phyloP scores from a whole-genome alignment of 2,888 invertebrate genomes.

The Isotomurus palustris region DNA sequence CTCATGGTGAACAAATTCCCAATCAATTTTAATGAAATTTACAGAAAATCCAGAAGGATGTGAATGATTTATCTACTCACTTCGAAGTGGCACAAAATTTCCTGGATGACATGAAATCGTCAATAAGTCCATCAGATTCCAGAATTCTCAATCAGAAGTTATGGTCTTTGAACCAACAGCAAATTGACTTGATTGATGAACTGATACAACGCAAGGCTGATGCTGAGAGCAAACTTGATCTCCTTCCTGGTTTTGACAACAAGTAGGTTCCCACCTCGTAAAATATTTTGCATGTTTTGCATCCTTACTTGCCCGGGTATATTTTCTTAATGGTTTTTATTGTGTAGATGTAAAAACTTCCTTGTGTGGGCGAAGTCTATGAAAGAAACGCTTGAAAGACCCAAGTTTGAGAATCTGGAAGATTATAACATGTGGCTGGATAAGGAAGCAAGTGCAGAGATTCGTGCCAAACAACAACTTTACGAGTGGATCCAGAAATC shows the following conservation, averaged over 20 bases:
- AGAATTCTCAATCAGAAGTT: slow-evolving; percentile 68
- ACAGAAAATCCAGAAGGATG: slow-evolving; percentile 58
- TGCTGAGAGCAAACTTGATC: slow-evolving; percentile 67
- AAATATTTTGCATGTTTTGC: not conserved
- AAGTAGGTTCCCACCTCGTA: slow-evolving; percentile 28
- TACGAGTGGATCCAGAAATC: slow-evolving; percentile 63
- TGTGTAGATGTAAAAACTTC: slow-evolving; percentile 36
- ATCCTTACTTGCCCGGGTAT: too few relatives aligned
- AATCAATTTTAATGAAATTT: not conserved
- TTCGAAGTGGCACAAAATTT: slow-evolving; percentile 68
- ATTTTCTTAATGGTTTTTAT: too few relatives aligned
- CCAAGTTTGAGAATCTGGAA: slow-evolving; percentile 32
- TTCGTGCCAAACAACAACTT: slow-evolving; percentile 22
- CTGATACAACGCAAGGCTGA: slow-evolving; percentile 66
- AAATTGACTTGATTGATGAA: slow-evolving; percentile 74
- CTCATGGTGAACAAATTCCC: not conserved
- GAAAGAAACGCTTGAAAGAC: slow-evolving; percentile 34
- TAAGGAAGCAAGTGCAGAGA: slow-evolving; percentile 30
- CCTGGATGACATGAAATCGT: slow-evolving; percentile 78
- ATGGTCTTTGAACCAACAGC: slow-evolving; percentile 73
- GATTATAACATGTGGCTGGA: slow-evolving; percentile 36
- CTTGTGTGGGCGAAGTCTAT: slow-evolving; percentile 40
- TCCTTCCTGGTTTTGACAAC: slow-evolving; percentile 64
- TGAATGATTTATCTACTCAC: slow-evolving; percentile 59
- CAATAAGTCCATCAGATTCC: slow-evolving; percentile 76